phyloP scores from a whole-genome alignment of 2,888 invertebrate species.

The Eubasilissa splendida region DNA sequence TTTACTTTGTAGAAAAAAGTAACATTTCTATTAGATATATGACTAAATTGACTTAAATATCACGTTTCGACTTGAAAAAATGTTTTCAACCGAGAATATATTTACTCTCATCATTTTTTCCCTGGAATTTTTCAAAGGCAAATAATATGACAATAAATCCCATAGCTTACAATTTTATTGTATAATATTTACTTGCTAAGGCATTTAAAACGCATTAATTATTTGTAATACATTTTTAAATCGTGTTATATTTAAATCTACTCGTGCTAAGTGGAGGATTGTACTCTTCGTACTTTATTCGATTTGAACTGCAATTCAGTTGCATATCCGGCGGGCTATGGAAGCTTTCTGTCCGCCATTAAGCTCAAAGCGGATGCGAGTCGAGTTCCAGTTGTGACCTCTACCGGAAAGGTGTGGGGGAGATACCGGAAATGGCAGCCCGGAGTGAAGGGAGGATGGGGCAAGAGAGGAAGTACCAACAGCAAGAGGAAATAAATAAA shows the following conservation, averaged over 20 bases:
- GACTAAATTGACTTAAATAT: too few relatives aligned
- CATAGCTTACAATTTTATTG: too few relatives aligned
- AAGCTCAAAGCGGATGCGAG: slow-evolving; percentile 26
- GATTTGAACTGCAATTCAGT: slow-evolving; percentile 34
- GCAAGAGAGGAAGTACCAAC: slow-evolving; percentile 9
- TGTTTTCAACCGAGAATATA: too few relatives aligned
- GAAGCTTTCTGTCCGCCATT: slow-evolving; percentile 24
- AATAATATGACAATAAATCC: too few relatives aligned
- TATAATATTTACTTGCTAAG: too few relatives aligned
- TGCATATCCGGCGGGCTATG: slow-evolving; percentile 27
- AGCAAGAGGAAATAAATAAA: slow-evolving; percentile 32
- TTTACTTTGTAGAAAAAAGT: too few relatives aligned
- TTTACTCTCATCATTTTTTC: too few relatives aligned
- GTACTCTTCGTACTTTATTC: slow-evolving; percentile 4
- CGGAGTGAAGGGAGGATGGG: slow-evolving; percentile 2
- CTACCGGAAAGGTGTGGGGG: slow-evolving; percentile 25
- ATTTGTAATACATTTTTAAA: neutral
- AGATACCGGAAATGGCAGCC: slow-evolving; percentile 37
- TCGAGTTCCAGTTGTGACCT: slow-evolving; percentile 46
- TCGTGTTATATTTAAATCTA: neutral
- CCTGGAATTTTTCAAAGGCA: too few relatives aligned
- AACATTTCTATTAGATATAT: too few relatives aligned
- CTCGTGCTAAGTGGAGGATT: too few relatives aligned
- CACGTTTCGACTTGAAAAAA: too few relatives aligned
- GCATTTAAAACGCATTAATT: too few relatives aligned